Evolutionary conservation across 1,140 invertebrate species (phyloP), one percentile per base, ranked within the genome.

Genomic region (Muscidifurax raptorellus): DNA sequence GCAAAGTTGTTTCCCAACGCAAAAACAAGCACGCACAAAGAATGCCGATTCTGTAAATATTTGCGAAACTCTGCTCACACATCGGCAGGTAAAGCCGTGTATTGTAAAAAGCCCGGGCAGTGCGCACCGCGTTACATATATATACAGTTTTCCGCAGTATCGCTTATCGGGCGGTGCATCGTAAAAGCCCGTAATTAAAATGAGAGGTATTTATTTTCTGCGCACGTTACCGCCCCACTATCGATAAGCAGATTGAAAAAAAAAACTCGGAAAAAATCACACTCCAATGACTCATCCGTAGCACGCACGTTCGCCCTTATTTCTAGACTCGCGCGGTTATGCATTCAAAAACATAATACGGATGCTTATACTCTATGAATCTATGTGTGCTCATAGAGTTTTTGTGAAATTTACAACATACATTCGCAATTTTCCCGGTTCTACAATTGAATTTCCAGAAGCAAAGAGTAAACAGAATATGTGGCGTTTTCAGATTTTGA

Each of bases 161-260:
- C 52, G n/a, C 44, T 36, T 79, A 78, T 79, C 59, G n/a, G 22
- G n/a, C 3, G 52, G 18, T 32, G 22, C 52, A 36, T 40, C 15
- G 30, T 66, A 66, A 79, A 79, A 79, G 22, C 7, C 52, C 27
- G 47, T 64, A 78, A 64, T 78, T 79, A 52, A 79, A 79, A 66
- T 22, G 6, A 30, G 22, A 79, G n/a, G 22, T 67, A 9, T 15
- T 40, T 36, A 67, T 25, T 18, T 6, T 28, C 6, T 22, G 4
- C n/a, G n/a, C n/a, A 1, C 27, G n/a, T 12, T n/a, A 18, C n/a
- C n/a, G 18, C 69, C 25, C 12, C 6, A 2, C 2, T 72, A 32
- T 72, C 69, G 30, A 32, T 30, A 6, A 30, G 27, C 22, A 18
- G 44, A 47, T 47, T 13, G 44, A 18, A 47, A 47, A 40, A 40